Evolutionary conservation across 2,113 vertebrate genomes (phyloP).

Genomic region (Numida meleagris): DNA sequence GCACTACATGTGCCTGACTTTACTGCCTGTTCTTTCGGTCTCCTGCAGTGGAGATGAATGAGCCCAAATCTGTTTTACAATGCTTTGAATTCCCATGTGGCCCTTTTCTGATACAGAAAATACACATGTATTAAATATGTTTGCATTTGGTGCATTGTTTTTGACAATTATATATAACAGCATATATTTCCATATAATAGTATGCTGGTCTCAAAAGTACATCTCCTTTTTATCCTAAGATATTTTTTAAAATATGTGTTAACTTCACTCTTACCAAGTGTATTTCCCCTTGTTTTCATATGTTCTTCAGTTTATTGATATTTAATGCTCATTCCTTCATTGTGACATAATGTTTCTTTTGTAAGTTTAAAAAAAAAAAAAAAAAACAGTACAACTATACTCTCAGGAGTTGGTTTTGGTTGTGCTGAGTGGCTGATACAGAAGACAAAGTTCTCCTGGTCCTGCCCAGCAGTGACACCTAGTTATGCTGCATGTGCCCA

Average conservation of each 20-base stretch:
- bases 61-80: not conserved
- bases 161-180: not conserved
- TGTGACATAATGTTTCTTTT: not conserved
- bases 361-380: not conserved
- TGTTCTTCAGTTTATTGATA: not conserved
- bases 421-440: not conserved
- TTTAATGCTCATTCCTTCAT: not conserved
- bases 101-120: not conserved
- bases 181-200: not conserved
- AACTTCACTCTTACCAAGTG: not conserved
- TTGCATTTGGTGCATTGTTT: not conserved
- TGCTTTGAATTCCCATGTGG: not conserved
- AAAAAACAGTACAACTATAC: not conserved
- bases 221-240: not conserved
- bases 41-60: not conserved
- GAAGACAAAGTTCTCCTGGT: not conserved
- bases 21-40: not conserved
- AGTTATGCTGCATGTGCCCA: accelerated
- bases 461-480: not conserved
- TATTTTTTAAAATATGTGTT: not conserved
- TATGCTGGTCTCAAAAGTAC: not conserved
- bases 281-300: not conserved
- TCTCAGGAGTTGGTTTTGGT: not conserved
- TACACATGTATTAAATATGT: not conserved
- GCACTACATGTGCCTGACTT: not conserved